A percentile compares a stretch with the other conserved stretches of the same genome.
Conservation (phyloP, 2,888 invertebrate genomes). For the Ornithoptera priamus region DNA sequence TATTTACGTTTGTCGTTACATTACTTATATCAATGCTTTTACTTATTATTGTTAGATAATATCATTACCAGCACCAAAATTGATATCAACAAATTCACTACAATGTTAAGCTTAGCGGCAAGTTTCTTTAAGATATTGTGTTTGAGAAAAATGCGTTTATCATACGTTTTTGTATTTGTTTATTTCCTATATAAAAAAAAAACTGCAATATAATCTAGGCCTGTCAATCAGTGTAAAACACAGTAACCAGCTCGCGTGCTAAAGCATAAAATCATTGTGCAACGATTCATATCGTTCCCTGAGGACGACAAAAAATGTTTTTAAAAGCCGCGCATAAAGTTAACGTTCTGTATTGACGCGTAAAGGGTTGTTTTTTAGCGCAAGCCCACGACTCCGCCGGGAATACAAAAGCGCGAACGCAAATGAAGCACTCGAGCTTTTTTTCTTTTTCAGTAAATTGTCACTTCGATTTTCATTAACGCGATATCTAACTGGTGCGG, state of each 20-base stretch:
- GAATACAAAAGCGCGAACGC: slow-evolving; percentile 28
- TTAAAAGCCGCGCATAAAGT: slow-evolving; percentile 28
- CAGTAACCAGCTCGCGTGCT: slow-evolving; percentile 10
- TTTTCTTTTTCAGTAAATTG: slow-evolving; percentile 38
- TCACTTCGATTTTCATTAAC: slow-evolving; percentile 45
- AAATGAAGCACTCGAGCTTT: slow-evolving; percentile 25
- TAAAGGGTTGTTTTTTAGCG: slow-evolving; percentile 28
- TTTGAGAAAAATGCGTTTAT: neutral
- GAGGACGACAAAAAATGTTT: slow-evolving; percentile 23
- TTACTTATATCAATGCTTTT: too few species aligned
- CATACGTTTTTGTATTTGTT: neutral
- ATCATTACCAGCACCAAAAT: too few species aligned
- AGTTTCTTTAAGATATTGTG: too few species aligned
- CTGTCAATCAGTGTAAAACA: slow-evolving; percentile 16
- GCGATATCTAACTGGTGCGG: slow-evolving; percentile 37
- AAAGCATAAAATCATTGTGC: slow-evolving; percentile 19
- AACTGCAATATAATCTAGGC: too few species aligned
- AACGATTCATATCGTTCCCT: slow-evolving; percentile 25
- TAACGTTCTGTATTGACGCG: slow-evolving; percentile 27
- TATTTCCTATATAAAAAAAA: too few species aligned
- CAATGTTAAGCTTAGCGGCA: too few species aligned
- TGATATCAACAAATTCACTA: too few species aligned
- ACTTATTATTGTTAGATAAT: too few species aligned
- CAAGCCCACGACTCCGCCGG: slow-evolving; percentile 22
- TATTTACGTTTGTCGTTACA: too few species aligned